Conservation (phyloP, 2,888 invertebrate genomes). For the Hydropsyche betteni region DNA sequence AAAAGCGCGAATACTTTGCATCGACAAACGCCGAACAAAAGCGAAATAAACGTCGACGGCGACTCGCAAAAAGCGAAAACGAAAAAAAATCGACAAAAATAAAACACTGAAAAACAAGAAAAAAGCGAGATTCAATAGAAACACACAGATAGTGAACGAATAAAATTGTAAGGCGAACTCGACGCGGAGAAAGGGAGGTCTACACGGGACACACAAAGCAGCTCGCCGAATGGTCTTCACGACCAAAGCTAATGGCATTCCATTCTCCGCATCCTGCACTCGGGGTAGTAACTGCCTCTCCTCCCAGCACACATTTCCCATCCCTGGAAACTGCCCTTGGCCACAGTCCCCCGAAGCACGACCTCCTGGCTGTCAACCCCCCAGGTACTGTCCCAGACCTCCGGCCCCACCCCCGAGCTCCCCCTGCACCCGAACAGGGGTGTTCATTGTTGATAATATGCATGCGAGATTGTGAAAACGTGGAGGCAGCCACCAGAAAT, state of each 20-base stretch:
- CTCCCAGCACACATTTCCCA: slow-evolving; percentile 1
- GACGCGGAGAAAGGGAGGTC: background rate
- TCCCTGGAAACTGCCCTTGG: background rate
- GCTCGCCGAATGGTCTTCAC: slow-evolving; percentile 39
- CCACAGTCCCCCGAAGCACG: background rate
- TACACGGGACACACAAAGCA: slow-evolving; percentile 38
- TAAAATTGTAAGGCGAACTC: slow-evolving; percentile 34
- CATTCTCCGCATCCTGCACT: slow-evolving; percentile 51
- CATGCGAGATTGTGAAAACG: slow-evolving; percentile 48
- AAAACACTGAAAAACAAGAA: too few species aligned
- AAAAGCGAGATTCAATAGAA: slow-evolving; percentile 10
- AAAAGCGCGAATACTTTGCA: too few species aligned
- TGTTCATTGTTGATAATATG: slow-evolving; percentile 48
- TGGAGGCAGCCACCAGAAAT: slow-evolving; percentile 40
- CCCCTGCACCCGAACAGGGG: slow-evolving; percentile 3
- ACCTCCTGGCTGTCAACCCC: slow-evolving; percentile 3
- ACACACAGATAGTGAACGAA: slow-evolving; percentile 25
- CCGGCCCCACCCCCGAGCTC: slow-evolving; percentile 7
- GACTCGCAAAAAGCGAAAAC: too few species aligned
- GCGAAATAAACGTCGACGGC: too few species aligned
- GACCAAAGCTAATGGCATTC: slow-evolving; percentile 49
- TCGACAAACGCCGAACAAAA: too few species aligned
- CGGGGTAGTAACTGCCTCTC: slow-evolving; percentile 32
- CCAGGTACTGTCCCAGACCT: background rate
- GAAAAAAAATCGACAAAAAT: too few species aligned